Conservation (phyloP, 2,797 vertebrate species). For the Acipenser transmontanus region DNA sequence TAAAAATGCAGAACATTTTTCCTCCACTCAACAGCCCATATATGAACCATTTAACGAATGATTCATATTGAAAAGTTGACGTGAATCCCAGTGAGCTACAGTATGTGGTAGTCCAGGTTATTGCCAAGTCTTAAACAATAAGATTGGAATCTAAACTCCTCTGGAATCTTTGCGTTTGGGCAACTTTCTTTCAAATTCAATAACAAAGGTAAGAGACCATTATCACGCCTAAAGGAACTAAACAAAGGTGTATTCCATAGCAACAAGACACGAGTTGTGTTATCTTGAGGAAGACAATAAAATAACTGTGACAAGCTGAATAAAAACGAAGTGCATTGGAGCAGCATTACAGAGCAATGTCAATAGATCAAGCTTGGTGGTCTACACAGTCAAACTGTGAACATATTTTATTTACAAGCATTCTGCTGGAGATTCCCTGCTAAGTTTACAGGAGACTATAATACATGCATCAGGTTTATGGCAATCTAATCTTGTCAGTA, state of each 20-base stretch:
- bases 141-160: constrained; percentile 54
- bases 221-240: constrained; percentile 33
- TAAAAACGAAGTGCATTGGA: neutral
- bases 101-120: constrained; percentile 28
- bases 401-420: constrained; percentile 58
- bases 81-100: no score
- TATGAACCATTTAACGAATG: no score
- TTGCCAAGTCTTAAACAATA: constrained; percentile 27
- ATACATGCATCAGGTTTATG: constrained; percentile 58
- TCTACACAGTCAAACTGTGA: constrained; percentile 46
- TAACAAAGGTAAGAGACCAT: constrained; percentile 38
- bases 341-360: neutral
- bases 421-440: constrained; percentile 57
- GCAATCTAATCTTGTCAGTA: constrained; percentile 55
- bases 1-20: no score
- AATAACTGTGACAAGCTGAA: neutral
- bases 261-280: constrained; percentile 28
- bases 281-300: constrained; percentile 24
- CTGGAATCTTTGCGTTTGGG: constrained; percentile 37
- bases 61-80: no score
- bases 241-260: constrained; percentile 35
- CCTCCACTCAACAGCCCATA: no score
- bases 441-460: constrained; percentile 63
- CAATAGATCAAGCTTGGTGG: constrained; percentile 45
- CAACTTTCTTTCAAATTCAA: constrained; percentile 35